Base-by-base conservation (phyloP, 2,888 invertebrate genomes). In the Trypoxylon attenuatum region DNA sequence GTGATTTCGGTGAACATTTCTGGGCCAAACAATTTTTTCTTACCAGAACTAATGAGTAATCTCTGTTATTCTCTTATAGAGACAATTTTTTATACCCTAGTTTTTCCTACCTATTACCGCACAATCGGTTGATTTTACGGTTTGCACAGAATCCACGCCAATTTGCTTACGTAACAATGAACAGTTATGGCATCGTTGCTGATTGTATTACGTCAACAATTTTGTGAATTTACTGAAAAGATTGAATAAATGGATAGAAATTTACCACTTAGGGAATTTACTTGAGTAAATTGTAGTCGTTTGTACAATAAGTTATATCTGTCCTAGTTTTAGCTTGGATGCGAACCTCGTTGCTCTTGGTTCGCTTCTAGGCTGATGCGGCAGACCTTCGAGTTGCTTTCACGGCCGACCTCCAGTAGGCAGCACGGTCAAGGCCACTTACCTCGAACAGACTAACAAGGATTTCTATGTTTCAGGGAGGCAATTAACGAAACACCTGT, bases 401-500 rank as follows among this genome's bases (percentile, higher is more conserved):
- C 45, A 42, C 29, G 57, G 59, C 58, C 33, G 16, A 54, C 67
- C 73, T 76, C 51, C 58, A 76, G 76, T 56, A 75, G 75, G 84
- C 84, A 83, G 83, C 83, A 83, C 80, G 73, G 68, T 79, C 82
- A 83, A 83, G 82, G 82, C 72, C 78, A 60, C 18, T 16, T 18
- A 23, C 13, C 33, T 5, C 29, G 2, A 16, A 29, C 29, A 27
- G 38, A 25, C 8, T 5, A 33, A 13, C 39, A 15, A 13, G 18
- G 45, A 43, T 60, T 52, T 59, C 13, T 56, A 41, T 57, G 62
- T 91, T 91, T 67, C 89, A 95, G 95, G 92, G 70, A 91, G 92
- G 15, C 87, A 94, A 21, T 80, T 95, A 65, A 90, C 94, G 51
- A 90, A 92, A 71, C 92, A 93, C 69, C 90, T 94, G 55, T 79